These are phyloP conservation scores for Caenorhabditis sp. DNA, from an alignment of 2,888 invertebrate species.

Conservation along the genomic window DNA sequence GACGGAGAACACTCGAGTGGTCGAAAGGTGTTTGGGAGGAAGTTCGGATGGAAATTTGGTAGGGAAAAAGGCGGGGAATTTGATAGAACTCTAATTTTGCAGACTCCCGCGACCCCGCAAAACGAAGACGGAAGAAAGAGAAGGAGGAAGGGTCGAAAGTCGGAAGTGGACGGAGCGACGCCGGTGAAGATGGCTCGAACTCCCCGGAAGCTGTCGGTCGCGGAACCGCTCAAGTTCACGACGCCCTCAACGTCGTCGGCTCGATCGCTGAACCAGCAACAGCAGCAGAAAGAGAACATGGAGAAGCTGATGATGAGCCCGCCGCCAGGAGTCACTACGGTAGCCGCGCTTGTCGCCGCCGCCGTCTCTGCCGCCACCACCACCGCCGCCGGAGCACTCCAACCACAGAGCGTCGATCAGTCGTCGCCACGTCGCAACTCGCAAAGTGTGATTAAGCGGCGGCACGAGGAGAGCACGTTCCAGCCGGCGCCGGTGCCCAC, in stretches of 20 bases:
- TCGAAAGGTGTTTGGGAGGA: background rate
- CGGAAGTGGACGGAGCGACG: no score
- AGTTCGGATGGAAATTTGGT: background rate
- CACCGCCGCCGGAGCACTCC: background rate
- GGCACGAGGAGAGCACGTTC: background rate
- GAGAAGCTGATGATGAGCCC: slow-evolving; percentile 2
- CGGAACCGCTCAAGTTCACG: no score
- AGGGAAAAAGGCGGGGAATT: no score
- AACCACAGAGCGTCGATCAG: background rate
- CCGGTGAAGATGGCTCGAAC: no score
- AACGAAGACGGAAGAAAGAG: no score
- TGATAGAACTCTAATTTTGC: no score
- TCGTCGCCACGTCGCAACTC: background rate
- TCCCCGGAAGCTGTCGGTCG: no score
- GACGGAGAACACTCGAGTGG: background rate
- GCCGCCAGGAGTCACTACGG: no score
- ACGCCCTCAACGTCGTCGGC: background rate
- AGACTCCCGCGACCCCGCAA: no score
- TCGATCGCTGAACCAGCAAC: no score
- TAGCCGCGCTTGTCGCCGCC: no score
- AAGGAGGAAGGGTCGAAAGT: no score
- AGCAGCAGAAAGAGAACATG: slow-evolving; percentile 13
- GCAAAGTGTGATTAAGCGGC: background rate
- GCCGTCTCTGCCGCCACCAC: background rate
- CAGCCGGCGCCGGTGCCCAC: background rate